Percentiles rank a stretch among this genome's conserved stretches.
Conservation (phyloP, 2,888 invertebrate genomes). For the Aporophyla lueneburgensis region DNA sequence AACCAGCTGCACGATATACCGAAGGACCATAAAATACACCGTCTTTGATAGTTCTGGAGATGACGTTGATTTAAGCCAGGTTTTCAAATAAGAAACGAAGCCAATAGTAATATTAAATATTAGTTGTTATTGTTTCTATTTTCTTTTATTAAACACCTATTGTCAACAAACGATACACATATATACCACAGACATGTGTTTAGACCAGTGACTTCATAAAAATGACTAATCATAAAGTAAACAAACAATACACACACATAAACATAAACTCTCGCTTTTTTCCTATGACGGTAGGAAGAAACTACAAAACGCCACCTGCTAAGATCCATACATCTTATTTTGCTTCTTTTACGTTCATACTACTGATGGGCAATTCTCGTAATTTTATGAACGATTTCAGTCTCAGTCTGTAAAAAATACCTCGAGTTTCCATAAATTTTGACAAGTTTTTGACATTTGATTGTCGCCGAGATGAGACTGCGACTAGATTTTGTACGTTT, state of each 20-base stretch:
- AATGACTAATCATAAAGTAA: neutral
- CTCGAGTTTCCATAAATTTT: too few relatives aligned
- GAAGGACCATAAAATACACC: neutral
- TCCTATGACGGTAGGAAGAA: too few relatives aligned
- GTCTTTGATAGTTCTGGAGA: neutral
- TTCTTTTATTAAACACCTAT: neutral
- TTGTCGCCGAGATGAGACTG: too few relatives aligned
- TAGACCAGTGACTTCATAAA: conserved; percentile 40
- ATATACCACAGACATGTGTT: neutral
- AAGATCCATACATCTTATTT: too few relatives aligned
- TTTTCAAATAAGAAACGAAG: neutral
- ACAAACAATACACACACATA: conserved; percentile 7
- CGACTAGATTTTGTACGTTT: too few relatives aligned
- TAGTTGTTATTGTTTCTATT: neutral
- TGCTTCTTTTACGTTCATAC: too few relatives aligned
- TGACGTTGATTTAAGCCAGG: neutral
- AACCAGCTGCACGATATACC: neutral
- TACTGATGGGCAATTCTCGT: too few relatives aligned
- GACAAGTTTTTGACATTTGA: too few relatives aligned
- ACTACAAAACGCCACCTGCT: too few relatives aligned
- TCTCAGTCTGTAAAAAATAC: too few relatives aligned
- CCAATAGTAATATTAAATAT: neutral
- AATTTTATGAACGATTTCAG: too few relatives aligned
- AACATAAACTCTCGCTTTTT: too few relatives aligned
- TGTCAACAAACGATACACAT: neutral